A percentile compares a stretch with the other conserved stretches of the same genome.
phyloP scores from a whole-genome alignment of 2,888 invertebrate species.

The Cancer borealis region DNA sequence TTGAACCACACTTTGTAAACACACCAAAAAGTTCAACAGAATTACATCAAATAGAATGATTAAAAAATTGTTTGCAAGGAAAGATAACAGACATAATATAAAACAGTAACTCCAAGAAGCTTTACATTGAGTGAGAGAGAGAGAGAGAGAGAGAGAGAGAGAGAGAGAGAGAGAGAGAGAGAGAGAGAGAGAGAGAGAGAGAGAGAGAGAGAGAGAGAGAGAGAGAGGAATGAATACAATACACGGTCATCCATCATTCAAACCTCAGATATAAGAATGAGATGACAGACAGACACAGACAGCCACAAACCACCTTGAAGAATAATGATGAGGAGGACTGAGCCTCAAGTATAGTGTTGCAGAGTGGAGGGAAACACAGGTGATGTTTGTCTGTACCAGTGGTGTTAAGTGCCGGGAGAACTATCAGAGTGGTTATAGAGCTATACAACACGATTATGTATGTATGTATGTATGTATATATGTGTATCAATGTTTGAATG shows the following conservation, averaged over 20 bases:
- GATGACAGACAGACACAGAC: neutral
- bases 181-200: constrained; percentile 25
- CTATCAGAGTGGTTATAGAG: no score
- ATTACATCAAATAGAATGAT: neutral
- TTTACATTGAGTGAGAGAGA: neutral
- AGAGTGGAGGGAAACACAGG: neutral
- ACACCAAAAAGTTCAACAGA: neutral
- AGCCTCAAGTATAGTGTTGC: neutral
- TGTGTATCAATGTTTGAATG: no score
- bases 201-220: constrained; percentile 17
- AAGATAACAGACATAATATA: neutral
- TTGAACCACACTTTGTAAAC: neutral
- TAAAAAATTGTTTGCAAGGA: neutral
- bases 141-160: constrained; percentile 49
- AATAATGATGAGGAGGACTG: neutral
- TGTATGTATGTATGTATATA: no score
- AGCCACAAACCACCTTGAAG: neutral
- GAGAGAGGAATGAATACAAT: neutral
- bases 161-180: constrained; percentile 16
- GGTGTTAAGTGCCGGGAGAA: no score
- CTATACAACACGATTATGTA: no score
- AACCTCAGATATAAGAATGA: neutral
- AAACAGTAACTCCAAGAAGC: neutral
- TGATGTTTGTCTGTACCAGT: no score
- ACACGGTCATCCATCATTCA: neutral